A percentile compares a stretch with the other conserved stretches of the same genome.
phyloP scores from a whole-genome alignment of 2,888 invertebrate genomes.

The Scaeva pyrastri region DNA sequence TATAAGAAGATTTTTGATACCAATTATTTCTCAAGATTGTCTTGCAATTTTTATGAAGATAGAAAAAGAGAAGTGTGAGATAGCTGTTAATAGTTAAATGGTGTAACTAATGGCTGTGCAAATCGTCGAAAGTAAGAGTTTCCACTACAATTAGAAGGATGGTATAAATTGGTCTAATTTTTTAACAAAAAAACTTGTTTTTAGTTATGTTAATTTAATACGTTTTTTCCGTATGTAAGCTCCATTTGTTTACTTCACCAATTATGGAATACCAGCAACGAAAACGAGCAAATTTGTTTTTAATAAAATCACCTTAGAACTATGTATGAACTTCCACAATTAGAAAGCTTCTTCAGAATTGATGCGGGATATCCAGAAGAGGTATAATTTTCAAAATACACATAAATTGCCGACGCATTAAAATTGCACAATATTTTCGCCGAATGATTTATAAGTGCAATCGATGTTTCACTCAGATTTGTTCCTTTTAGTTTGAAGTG shows the following conservation, averaged over 20 bases:
- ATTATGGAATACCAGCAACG: neutral
- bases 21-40: no score
- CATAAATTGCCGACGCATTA: conserved; percentile 79
- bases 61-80: no score
- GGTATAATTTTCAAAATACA: conserved; percentile 80
- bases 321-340: conserved; percentile 80
- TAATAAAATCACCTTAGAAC: conserved; percentile 78
- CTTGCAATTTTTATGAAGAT: no score
- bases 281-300: neutral
- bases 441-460: conserved; percentile 77
- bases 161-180: neutral
- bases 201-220: no score
- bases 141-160: no score
- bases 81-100: neutral
- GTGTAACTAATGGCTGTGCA: neutral
- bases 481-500: neutral
- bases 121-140: neutral
- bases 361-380: conserved; percentile 78
- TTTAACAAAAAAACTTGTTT: no score
- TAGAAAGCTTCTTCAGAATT: conserved; percentile 79
- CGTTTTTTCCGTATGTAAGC: no score
- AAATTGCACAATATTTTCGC: conserved; percentile 80
- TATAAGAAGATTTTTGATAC: no score
- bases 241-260: neutral
- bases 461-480: neutral